Percentiles rank a stretch among this genome's conserved stretches.
Evolutionary conservation across 2,113 vertebrate species (phyloP).

Genomic region (Bubo blakistoni): DNA sequence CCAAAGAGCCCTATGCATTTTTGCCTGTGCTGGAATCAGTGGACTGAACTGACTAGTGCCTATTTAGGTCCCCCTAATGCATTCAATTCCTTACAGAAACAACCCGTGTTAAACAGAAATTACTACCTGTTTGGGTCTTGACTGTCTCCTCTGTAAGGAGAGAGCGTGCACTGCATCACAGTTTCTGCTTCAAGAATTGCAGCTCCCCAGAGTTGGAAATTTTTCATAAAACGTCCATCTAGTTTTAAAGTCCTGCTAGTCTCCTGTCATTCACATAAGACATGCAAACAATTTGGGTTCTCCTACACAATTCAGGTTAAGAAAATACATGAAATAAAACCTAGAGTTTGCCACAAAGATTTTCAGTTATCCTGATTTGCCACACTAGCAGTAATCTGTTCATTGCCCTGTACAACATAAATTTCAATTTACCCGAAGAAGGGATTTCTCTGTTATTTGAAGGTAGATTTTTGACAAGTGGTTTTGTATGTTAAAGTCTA

Average conservation of each 20-base stretch:
- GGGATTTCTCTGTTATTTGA: background rate
- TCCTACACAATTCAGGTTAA: background rate
- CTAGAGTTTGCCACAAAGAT: background rate
- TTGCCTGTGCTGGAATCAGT: background rate
- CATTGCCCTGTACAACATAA: background rate
- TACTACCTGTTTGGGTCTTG: rapidly evolving
- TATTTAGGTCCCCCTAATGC: background rate
- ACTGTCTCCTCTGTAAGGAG: background rate
- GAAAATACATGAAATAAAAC: background rate
- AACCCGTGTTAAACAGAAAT: background rate
- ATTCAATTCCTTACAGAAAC: background rate
- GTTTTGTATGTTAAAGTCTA: background rate
- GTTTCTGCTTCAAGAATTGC: background rate
- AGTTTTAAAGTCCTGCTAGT: background rate
- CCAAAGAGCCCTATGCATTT: background rate
- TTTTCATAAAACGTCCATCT: background rate
- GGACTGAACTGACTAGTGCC: background rate
- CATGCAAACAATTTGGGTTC: background rate
- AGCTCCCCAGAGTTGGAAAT: background rate
- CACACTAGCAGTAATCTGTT: background rate
- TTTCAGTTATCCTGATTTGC: background rate
- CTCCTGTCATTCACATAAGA: background rate
- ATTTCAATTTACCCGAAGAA: background rate
- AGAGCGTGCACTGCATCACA: background rate
- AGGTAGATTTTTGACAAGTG: background rate